Evolutionary conservation across 1,140 invertebrate genomes (phyloP).

Genomic region (Heliothis subflexa): DNA sequence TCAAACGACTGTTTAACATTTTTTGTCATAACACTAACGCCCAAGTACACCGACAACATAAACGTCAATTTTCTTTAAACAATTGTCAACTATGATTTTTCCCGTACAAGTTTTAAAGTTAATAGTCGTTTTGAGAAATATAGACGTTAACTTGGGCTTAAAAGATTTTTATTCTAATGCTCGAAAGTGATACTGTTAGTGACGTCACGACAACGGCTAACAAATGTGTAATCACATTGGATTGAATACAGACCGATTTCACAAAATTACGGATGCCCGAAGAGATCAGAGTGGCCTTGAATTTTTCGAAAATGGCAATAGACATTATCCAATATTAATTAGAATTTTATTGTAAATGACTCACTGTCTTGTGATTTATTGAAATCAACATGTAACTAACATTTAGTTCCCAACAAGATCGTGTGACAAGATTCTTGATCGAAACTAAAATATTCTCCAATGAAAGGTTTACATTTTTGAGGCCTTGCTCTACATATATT

Average conservation of each 20-base stretch:
- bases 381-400: neutral
- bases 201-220: no score
- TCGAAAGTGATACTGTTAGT: neutral
- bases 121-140: no score
- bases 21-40: no score
- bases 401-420: neutral
- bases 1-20: no score
- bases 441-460: slow-evolving; percentile 9
- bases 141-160: no score
- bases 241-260: neutral
- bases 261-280: neutral
- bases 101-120: no score
- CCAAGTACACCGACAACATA: no score
- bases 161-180: neutral
- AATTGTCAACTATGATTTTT: no score
- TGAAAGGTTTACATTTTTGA: slow-evolving; percentile 5
- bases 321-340: slow-evolving; percentile 5
- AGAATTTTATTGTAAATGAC: neutral
- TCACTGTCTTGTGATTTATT: slow-evolving; percentile 27
- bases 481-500: slow-evolving; percentile 31
- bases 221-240: neutral
- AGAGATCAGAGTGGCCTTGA: neutral
- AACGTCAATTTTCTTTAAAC: no score
- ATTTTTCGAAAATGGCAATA: slow-evolving; percentile 20
- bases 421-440: neutral